Conservation (phyloP, 2,113 vertebrate genomes). For the Pitta sordida region DNA sequence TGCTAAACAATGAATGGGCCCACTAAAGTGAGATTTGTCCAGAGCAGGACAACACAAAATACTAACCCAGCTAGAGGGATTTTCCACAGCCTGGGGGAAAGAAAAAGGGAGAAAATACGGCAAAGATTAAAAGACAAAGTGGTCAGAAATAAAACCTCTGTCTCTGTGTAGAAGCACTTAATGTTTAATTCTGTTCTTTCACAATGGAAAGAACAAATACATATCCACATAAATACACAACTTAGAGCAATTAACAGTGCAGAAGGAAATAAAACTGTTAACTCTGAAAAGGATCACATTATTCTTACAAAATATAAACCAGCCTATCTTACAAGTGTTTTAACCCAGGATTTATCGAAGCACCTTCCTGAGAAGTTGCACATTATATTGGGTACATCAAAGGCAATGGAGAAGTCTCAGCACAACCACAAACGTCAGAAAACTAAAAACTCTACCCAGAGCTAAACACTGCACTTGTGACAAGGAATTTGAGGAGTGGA, state of each 20-base stretch:
- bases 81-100: not conserved
- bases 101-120: not conserved
- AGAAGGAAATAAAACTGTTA: not conserved
- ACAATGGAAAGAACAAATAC: not conserved
- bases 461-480: not conserved
- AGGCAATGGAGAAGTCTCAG: not conserved
- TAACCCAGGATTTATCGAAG: not conserved
- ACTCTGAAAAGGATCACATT: not conserved
- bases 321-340: not conserved
- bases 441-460: not conserved
- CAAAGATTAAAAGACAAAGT: not conserved
- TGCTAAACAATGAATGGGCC: rapidly evolving
- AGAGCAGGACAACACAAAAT: not conserved
- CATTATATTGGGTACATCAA: not conserved
- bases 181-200: not conserved
- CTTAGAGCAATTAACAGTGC: not conserved
- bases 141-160: not conserved
- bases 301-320: not conserved
- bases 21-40: not conserved
- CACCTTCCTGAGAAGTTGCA: not conserved
- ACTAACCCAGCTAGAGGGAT: not conserved
- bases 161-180: not conserved
- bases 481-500: not conserved
- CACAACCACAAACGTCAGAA: not conserved
- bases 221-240: not conserved